phyloP scores from a whole-genome alignment of 2,113 vertebrate genomes.

The Lepus timidus region DNA sequence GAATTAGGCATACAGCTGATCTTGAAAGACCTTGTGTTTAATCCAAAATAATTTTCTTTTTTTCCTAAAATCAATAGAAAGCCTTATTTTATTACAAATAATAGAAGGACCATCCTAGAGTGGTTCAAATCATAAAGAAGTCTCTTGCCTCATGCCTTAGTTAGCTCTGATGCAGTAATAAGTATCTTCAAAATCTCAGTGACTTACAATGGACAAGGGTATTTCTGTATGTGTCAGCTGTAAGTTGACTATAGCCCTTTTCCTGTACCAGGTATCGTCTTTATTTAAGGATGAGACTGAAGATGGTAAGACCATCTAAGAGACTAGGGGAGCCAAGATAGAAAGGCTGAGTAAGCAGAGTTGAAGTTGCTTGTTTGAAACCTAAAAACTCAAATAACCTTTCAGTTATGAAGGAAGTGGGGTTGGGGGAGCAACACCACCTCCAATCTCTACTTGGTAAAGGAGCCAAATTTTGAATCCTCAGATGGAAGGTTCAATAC shows the following conservation, averaged over 20 bases:
- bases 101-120: background rate
- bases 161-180: background rate
- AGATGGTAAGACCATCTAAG: background rate
- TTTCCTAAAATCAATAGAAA: background rate
- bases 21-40: background rate
- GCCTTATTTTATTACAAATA: background rate
- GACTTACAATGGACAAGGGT: background rate
- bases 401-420: background rate
- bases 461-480: background rate
- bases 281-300: background rate
- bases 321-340: background rate
- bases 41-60: background rate
- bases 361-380: background rate
- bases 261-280: background rate
- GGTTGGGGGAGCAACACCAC: background rate
- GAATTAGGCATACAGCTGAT: background rate
- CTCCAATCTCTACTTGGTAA: background rate
- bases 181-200: background rate
- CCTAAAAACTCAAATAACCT: background rate
- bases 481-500: background rate
- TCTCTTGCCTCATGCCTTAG: background rate
- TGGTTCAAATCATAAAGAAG: background rate
- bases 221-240: background rate
- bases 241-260: background rate
- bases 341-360: background rate